These are phyloP conservation scores for Falco berigora DNA, from an alignment of 2,797 vertebrate genomes.

Conservation along the genomic window DNA sequence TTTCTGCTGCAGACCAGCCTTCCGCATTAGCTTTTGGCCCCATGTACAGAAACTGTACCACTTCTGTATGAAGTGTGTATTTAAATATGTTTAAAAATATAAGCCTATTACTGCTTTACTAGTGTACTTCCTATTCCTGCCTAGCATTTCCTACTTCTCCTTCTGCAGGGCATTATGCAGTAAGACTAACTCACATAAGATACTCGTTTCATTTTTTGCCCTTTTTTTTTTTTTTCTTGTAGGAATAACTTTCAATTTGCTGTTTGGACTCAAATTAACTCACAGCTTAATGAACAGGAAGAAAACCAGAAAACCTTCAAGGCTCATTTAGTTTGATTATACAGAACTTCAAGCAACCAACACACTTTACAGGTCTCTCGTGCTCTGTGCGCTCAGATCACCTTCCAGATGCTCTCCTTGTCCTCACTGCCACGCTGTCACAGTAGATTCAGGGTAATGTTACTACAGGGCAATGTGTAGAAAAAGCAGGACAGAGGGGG, in stretches of 20 bases:
- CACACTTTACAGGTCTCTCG: background rate
- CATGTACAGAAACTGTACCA: constrained; percentile 10
- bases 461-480: background rate
- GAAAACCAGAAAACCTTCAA: background rate
- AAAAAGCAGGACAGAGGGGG: background rate
- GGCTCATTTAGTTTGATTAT: background rate
- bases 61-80: constrained; percentile 19
- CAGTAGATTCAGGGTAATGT: background rate
- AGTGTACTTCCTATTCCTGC: constrained; percentile 40
- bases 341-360: background rate
- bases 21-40: background rate
- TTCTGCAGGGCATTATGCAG: constrained; percentile 26
- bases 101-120: constrained; percentile 18
- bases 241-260: background rate
- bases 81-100: constrained; percentile 65
- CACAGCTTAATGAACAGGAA: background rate
- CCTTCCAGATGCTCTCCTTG: background rate
- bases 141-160: constrained; percentile 46
- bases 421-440: background rate
- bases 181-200: background rate
- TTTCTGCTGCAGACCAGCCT: background rate
- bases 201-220: background rate
- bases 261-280: background rate
- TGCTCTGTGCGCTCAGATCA: background rate
- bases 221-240: background rate